These are phyloP conservation scores for Gallinago jamesoni DNA, from an alignment of 2,113 vertebrate genomes.

Conservation along the genomic window DNA sequence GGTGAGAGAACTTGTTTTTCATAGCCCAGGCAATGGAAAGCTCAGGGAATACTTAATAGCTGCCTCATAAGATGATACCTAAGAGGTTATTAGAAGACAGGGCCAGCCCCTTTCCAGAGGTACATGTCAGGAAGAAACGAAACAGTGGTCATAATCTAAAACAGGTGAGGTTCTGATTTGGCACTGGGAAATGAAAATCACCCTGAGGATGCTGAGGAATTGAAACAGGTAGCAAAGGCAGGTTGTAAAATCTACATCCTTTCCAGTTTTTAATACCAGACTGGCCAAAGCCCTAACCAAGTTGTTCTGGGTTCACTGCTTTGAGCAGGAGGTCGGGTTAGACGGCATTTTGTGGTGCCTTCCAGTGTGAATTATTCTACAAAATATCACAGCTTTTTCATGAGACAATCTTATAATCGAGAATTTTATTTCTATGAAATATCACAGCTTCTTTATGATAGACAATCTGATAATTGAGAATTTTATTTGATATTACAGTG, in stretches of 20 bases:
- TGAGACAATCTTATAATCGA: neutral
- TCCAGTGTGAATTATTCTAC: neutral
- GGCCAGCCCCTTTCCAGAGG: neutral
- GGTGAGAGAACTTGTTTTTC: neutral
- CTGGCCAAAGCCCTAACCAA: neutral
- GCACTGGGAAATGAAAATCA: neutral
- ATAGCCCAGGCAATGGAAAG: neutral
- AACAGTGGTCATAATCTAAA: neutral
- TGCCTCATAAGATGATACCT: neutral
- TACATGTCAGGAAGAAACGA: neutral
- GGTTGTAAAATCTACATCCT: neutral
- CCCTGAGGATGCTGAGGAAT: neutral
- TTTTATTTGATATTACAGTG: neutral
- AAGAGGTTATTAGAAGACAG: neutral
- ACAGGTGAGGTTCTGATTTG: neutral
- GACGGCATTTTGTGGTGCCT: neutral
- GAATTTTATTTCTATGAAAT: neutral
- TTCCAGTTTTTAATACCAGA: neutral
- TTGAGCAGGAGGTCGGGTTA: neutral
- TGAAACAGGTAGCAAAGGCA: neutral
- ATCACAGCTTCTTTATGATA: neutral
- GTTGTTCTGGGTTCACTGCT: neutral
- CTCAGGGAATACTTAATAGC: neutral
- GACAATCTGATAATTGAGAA: neutral
- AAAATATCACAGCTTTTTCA: neutral